phyloP scores from a whole-genome alignment of 2,113 vertebrate genomes.

The Notothenia coriiceps region DNA sequence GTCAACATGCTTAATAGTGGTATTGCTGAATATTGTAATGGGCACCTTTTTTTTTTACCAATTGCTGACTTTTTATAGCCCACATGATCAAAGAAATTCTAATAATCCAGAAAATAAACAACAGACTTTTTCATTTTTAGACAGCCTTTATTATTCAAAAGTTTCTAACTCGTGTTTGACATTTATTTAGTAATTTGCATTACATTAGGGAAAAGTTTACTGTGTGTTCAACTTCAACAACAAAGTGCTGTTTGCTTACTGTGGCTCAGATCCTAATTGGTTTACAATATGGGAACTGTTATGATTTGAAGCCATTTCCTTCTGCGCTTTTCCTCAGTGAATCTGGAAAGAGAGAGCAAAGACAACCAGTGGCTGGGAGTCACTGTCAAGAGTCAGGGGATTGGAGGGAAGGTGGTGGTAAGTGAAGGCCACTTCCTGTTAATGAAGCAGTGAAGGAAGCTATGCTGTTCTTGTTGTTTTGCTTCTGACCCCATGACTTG shows the following conservation, averaged over 20 bases:
- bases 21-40: neutral
- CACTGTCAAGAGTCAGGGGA: slow-evolving; percentile 93
- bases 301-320: slow-evolving; percentile 13
- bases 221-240: neutral
- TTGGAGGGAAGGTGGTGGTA: slow-evolving; percentile 95
- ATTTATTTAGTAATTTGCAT: neutral
- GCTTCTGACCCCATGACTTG: neutral
- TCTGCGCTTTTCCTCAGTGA: slow-evolving; percentile 76
- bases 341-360: slow-evolving; percentile 89
- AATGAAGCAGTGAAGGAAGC: slow-evolving; percentile 21
- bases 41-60: neutral
- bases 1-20: neutral
- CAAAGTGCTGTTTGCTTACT: slow-evolving; percentile 18
- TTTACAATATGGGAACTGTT: slow-evolving; percentile 31
- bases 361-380: slow-evolving; percentile 97
- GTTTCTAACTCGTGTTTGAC: neutral
- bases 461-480: neutral
- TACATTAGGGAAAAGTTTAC: neutral
- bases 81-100: neutral
- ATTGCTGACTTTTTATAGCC: neutral
- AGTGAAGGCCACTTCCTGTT: slow-evolving; percentile 71
- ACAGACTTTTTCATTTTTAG: too few relatives aligned
- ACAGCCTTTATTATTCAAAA: neutral
- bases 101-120: too few relatives aligned
- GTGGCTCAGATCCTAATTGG: slow-evolving; percentile 3